Conservation (phyloP, 2,797 vertebrate genomes). For the Bovichtus diacanthus region DNA sequence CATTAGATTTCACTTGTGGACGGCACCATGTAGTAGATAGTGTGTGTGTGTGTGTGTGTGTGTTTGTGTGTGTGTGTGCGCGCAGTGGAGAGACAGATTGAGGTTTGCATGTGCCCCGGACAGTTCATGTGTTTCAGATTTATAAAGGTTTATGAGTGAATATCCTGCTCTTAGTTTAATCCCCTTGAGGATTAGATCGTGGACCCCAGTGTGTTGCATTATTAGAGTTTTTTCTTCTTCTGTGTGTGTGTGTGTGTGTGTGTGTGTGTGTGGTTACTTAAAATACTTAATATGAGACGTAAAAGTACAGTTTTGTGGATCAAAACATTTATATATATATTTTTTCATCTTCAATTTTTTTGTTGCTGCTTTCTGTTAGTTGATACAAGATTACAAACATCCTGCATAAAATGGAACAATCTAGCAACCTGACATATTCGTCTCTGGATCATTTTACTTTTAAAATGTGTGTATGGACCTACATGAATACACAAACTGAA, state of each 20-base stretch:
- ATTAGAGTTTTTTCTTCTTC: constrained; percentile 19
- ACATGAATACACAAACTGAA: no score
- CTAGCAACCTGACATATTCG: not conserved
- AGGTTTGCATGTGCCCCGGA: constrained; percentile 67
- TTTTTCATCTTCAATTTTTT: not conserved
- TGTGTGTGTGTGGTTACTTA: constrained; percentile 28
- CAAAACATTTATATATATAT: not conserved
- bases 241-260: not conserved
- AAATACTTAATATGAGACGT: constrained; percentile 1
- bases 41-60: no score
- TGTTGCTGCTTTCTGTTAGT: not conserved
- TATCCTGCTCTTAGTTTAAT: constrained; percentile 80
- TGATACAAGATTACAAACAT: not conserved
- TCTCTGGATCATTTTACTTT: not conserved
- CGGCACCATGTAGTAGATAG: constrained; percentile 18
- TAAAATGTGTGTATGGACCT: not conserved
- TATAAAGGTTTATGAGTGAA: constrained; percentile 76
- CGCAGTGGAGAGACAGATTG: constrained; percentile 66
- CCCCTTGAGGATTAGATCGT: constrained; percentile 69
- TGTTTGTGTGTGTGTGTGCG: no score
- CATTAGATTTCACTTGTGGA: constrained; percentile 23
- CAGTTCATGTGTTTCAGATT: constrained; percentile 75
- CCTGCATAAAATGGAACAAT: not conserved
- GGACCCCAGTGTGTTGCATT: constrained; percentile 46
- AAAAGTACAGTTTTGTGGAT: constrained; percentile 4